Evolutionary conservation across 2,113 vertebrate genomes (phyloP).

Genomic region (Xyrauchen texanus): DNA sequence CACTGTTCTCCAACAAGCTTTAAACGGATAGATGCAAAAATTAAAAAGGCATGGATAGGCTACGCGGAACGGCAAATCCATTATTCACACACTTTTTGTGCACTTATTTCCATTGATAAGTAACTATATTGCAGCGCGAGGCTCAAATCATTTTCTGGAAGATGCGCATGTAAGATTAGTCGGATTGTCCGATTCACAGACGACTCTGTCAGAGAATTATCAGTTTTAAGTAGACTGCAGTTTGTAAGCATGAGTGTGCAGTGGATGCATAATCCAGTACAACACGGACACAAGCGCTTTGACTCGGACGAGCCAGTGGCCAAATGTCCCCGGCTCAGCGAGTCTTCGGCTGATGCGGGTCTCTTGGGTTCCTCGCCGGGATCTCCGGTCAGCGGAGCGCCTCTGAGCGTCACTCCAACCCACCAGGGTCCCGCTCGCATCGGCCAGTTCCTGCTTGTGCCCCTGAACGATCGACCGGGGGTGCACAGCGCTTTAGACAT

Average conservation of each 20-base stretch:
- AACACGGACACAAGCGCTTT: constrained; percentile 81
- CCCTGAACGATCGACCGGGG: constrained; percentile 82
- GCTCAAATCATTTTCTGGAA: neutral
- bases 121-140: constrained; percentile 5
- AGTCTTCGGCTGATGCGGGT: constrained; percentile 70
- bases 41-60: neutral
- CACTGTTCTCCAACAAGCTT: neutral
- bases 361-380: constrained; percentile 71
- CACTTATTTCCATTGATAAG: constrained; percentile 7
- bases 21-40: neutral
- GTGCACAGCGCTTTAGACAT: constrained; percentile 86
- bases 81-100: neutral
- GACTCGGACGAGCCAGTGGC: constrained; percentile 83
- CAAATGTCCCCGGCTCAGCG: constrained; percentile 83
- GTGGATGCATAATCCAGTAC: constrained; percentile 66
- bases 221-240: constrained; percentile 19
- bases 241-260: constrained; percentile 76
- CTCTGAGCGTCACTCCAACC: constrained; percentile 59
- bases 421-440: constrained; percentile 84
- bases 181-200: neutral
- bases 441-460: constrained; percentile 88
- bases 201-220: neutral
- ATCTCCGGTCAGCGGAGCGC: constrained; percentile 63
- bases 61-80: neutral
- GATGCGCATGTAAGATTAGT: neutral